A percentile compares a stretch with the other conserved stretches of the same genome.
Conservation (phyloP, 2,888 invertebrate genomes). For the Morpho achilles region DNA sequence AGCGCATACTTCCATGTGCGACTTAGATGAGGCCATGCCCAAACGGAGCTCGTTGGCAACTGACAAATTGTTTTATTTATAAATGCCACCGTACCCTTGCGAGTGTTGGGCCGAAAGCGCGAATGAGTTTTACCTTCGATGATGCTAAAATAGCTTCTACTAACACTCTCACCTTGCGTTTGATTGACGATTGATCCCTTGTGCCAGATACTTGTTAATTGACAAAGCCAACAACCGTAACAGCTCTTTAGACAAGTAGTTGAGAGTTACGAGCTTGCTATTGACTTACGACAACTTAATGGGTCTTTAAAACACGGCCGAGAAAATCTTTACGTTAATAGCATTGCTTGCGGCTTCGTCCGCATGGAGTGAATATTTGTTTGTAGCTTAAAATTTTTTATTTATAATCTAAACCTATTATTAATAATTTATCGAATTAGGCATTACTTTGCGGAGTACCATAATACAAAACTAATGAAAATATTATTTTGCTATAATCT, state of each 20-base stretch:
- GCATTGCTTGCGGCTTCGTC: too few relatives aligned
- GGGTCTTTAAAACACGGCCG: neutral
- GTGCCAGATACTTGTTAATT: constrained; percentile 75
- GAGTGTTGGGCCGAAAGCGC: constrained; percentile 75
- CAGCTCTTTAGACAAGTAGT: constrained; percentile 17
- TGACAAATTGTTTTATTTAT: constrained; percentile 69
- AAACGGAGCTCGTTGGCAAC: constrained; percentile 54
- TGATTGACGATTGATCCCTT: constrained; percentile 78
- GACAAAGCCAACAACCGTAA: constrained; percentile 39
- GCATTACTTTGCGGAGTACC: too few relatives aligned
- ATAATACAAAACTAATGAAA: too few relatives aligned
- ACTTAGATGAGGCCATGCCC: constrained; percentile 32
- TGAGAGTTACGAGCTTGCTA: constrained; percentile 9
- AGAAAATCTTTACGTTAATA: too few relatives aligned
- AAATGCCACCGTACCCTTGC: constrained; percentile 70
- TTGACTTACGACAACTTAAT: constrained; percentile 13
- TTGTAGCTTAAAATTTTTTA: too few relatives aligned
- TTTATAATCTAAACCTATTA: too few relatives aligned
- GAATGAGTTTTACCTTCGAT: constrained; percentile 77
- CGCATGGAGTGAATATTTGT: too few relatives aligned
- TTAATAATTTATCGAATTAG: too few relatives aligned
- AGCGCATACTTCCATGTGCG: constrained; percentile 29
- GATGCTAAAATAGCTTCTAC: constrained; percentile 74
- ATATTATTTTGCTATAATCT: too few relatives aligned
- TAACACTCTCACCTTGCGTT: constrained; percentile 78